phyloP scores from a whole-genome alignment of 1,140 invertebrate species.

The Penaeus indicus region DNA sequence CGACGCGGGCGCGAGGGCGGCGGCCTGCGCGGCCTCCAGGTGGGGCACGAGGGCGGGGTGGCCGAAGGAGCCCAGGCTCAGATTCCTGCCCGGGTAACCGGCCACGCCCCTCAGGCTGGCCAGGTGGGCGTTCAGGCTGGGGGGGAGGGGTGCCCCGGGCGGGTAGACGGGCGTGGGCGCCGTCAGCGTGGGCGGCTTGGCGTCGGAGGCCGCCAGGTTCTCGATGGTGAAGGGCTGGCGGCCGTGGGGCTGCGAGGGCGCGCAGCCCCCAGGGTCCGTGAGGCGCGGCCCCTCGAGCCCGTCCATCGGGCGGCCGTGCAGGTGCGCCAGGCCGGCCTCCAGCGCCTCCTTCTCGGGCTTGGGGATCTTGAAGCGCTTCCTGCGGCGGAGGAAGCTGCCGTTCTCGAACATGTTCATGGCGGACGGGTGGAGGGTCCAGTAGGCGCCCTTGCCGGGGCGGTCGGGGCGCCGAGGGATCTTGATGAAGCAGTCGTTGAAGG shows the following conservation, averaged over 20 bases:
- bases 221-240: conserved; percentile 56
- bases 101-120: conserved; percentile 41
- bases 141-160: conserved; percentile 37
- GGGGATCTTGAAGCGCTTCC: conserved; percentile 57
- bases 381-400: conserved; percentile 56
- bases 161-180: conserved; percentile 57
- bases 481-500: conserved; percentile 63
- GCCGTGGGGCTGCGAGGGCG: conserved; percentile 38
- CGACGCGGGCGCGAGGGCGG: conserved; percentile 30
- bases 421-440: conserved; percentile 58
- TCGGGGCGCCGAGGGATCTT: conserved; percentile 55
- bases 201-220: conserved; percentile 53
- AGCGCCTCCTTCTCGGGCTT: conserved; percentile 56
- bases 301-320: conserved; percentile 50
- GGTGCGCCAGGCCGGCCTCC: conserved; percentile 53
- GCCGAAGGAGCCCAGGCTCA: conserved; percentile 31
- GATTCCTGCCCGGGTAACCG: conserved; percentile 36
- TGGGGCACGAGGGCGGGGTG: conserved; percentile 13
- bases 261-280: conserved; percentile 44
- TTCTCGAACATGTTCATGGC: conserved; percentile 63
- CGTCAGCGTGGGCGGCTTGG: conserved; percentile 57
- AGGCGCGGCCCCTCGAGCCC: conserved; percentile 49
- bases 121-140: conserved; percentile 53
- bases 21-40: conserved; percentile 26
- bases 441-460: conserved; percentile 59